Conservation (phyloP, 2,888 invertebrate genomes). For the Drosophila meridiana region DNA sequence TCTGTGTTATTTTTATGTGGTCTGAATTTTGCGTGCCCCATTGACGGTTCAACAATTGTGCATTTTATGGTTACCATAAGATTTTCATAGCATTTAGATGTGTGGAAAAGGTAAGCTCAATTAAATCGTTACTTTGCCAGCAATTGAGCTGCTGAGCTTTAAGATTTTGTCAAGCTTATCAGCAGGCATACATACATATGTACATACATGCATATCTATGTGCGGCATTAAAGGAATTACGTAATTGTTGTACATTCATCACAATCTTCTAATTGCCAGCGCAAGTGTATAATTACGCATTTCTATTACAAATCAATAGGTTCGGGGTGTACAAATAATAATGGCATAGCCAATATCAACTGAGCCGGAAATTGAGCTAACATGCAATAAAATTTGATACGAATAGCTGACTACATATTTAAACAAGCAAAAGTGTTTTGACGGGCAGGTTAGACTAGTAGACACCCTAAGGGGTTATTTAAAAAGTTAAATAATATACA, state of each 20-base stretch:
- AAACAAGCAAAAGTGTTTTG: background rate
- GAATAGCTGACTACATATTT: constrained; percentile 8
- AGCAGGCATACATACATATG: background rate
- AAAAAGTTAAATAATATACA: no score
- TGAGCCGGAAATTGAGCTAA: constrained; percentile 4
- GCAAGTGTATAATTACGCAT: background rate
- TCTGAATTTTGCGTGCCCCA: constrained; percentile 64
- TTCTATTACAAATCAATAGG: background rate
- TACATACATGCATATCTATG: background rate
- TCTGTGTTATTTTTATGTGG: constrained; percentile 37
- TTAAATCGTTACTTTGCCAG: constrained; percentile 21
- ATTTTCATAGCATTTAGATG: constrained; percentile 43
- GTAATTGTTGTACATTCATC: background rate
- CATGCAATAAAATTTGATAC: constrained; percentile 5
- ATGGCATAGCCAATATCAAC: background rate
- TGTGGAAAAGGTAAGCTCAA: constrained; percentile 33
- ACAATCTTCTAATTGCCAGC: background rate
- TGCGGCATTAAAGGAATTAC: background rate
- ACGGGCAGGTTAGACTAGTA: background rate
- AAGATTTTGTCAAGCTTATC: background rate
- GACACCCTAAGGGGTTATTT: background rate
- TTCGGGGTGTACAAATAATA: background rate
- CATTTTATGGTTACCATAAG: constrained; percentile 60
- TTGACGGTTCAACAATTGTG: constrained; percentile 62
- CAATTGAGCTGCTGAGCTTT: constrained; percentile 10